phyloP scores from a whole-genome alignment of 2,797 vertebrate species.

The Anguilla anguilla region DNA sequence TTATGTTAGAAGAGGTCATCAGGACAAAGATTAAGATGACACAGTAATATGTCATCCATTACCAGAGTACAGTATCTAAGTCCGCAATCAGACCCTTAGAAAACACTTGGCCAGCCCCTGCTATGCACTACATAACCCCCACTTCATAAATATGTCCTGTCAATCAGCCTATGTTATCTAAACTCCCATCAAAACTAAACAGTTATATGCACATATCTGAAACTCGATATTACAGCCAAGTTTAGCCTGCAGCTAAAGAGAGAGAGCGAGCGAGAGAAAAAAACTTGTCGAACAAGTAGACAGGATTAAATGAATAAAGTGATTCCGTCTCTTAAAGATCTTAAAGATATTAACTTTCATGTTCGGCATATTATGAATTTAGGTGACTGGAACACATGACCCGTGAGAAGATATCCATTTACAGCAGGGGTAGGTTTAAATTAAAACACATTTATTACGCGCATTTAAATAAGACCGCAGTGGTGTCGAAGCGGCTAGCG shows the following conservation, averaged over 20 bases:
- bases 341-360: constrained; percentile 15
- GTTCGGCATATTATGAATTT: constrained; percentile 11
- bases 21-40: not conserved
- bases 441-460: not conserved
- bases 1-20: too few relatives aligned
- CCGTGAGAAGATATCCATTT: not conserved
- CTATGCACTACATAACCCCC: not conserved
- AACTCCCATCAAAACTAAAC: constrained; percentile 18
- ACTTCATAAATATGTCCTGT: not conserved
- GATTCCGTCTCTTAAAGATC: constrained; percentile 28
- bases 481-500: not conserved
- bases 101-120: not conserved
- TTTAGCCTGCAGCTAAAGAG: constrained; percentile 1
- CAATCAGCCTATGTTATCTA: constrained; percentile 5
- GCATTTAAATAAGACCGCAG: not conserved
- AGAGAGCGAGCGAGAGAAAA: not conserved
- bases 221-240: constrained; percentile 20
- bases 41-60: not conserved
- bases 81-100: not conserved
- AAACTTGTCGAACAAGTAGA: constrained; percentile 26
- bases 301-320: constrained; percentile 27
- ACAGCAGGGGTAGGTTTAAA: not conserved
- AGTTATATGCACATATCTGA: constrained; percentile 21
- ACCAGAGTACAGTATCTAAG: not conserved
- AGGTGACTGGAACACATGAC: constrained; percentile 6